A percentile compares a stretch with the other conserved stretches of the same genome.
These are phyloP conservation scores for Amphiprion ocellaris DNA, from an alignment of 2,113 vertebrate species.

Conservation along the genomic window DNA sequence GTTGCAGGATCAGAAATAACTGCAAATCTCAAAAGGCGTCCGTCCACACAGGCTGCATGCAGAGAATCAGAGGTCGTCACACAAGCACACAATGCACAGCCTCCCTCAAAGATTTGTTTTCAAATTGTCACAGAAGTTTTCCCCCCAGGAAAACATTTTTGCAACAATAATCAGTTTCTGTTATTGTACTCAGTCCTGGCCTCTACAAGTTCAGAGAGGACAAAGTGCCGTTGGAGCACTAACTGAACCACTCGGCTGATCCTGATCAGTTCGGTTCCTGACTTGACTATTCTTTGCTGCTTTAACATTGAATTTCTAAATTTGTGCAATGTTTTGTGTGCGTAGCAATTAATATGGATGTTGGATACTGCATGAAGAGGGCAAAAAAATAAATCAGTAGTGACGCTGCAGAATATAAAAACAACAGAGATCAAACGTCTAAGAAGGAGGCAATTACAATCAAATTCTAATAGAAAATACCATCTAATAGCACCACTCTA, in stretches of 20 bases:
- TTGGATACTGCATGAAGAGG: neutral
- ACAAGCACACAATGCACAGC: neutral
- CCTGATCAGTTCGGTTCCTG: slow-evolving; percentile 40
- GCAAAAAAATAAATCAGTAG: neutral
- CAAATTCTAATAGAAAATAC: neutral
- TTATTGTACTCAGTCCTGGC: slow-evolving; percentile 7
- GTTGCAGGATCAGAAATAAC: slow-evolving; percentile 25
- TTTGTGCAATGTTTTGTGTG: slow-evolving; percentile 24
- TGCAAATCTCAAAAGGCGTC: neutral
- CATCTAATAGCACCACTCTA: neutral
- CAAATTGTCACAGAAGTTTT: slow-evolving; percentile 38
- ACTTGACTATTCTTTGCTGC: slow-evolving; percentile 10
- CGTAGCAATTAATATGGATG: neutral
- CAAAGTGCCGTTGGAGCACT: slow-evolving; percentile 14
- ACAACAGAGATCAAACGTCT: neutral
- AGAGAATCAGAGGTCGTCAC: slow-evolving; percentile 7
- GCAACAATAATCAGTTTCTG: slow-evolving; percentile 44
- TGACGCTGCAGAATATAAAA: neutral
- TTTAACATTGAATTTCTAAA: neutral
- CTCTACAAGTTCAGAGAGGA: slow-evolving; percentile 43
- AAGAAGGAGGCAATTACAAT: slow-evolving; percentile 12
- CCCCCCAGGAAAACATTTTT: slow-evolving; percentile 22
- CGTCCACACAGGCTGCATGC: neutral
- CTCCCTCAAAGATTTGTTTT: slow-evolving; percentile 21
- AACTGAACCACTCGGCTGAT: slow-evolving; percentile 41